phyloP scores from a whole-genome alignment of 2,113 vertebrate genomes.

The Illadopsis cleaveri region DNA sequence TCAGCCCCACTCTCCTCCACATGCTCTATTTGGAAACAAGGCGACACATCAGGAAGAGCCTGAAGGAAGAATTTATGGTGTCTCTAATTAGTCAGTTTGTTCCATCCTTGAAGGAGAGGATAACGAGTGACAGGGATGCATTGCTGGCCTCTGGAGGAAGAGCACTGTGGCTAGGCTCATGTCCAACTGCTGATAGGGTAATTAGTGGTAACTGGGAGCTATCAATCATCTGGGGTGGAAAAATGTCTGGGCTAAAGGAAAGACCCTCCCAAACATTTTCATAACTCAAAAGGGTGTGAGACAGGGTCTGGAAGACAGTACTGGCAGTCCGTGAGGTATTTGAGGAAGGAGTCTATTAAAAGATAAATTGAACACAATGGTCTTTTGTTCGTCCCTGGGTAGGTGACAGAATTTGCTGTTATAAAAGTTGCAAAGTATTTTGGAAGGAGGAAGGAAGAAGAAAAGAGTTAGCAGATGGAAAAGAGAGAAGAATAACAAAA shows the following conservation, averaged over 20 bases:
- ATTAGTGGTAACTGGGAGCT: conserved; percentile 64
- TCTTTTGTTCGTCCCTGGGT: conserved; percentile 41
- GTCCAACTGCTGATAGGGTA: conserved; percentile 58
- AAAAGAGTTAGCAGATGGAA: conserved; percentile 49
- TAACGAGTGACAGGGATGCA: background rate
- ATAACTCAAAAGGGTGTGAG: conserved; percentile 55
- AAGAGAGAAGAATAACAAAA: background rate
- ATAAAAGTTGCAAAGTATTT: conserved; percentile 38
- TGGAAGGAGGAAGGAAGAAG: conserved; percentile 51
- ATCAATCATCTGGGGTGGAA: conserved; percentile 46
- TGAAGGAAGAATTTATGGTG: conserved; percentile 54
- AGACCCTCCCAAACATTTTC: conserved; percentile 55
- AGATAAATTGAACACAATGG: conserved; percentile 55
- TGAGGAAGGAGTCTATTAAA: conserved; percentile 58
- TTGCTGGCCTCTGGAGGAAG: conserved; percentile 36
- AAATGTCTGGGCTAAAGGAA: conserved; percentile 47
- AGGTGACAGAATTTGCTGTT: conserved; percentile 58
- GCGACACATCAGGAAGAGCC: background rate
- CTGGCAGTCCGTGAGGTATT: conserved; percentile 14
- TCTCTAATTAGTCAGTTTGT: conserved; percentile 50
- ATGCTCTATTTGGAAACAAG: conserved; percentile 7
- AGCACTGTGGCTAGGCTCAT: conserved; percentile 35
- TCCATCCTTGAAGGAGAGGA: conserved; percentile 24
- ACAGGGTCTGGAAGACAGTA: conserved; percentile 45
- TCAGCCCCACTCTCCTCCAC: background rate